Percentiles rank a stretch among this genome's conserved stretches.
Evolutionary conservation across 2,797 vertebrate genomes (phyloP).

Genomic region (Nannoperca obscura): DNA sequence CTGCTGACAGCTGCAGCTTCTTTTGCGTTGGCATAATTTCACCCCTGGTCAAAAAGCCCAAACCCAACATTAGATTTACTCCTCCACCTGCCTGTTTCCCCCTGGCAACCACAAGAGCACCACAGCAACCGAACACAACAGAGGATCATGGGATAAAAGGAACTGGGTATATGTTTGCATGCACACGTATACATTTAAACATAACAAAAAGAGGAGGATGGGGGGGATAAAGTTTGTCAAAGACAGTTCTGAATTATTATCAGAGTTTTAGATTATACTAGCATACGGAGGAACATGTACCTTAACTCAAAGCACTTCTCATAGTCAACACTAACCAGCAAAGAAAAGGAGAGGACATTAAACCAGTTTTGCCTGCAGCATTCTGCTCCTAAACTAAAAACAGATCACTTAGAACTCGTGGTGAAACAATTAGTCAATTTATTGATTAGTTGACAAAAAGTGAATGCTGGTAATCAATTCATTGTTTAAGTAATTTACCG

Average conservation of each 20-base stretch:
- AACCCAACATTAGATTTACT: conserved; percentile 55
- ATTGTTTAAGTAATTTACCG: neutral
- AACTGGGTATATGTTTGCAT: neutral
- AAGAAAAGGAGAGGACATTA: neutral
- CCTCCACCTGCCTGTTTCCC: conserved; percentile 65
- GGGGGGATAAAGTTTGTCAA: neutral
- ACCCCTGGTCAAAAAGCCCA: conserved; percentile 54
- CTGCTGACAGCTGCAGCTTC: conserved; percentile 50
- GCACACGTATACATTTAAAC: conserved; percentile 6
- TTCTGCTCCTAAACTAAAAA: neutral
- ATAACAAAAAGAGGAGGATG: neutral
- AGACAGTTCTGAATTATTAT: neutral
- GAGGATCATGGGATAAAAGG: conserved; percentile 27
- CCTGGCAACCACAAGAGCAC: conserved; percentile 50
- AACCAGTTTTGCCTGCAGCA: neutral
- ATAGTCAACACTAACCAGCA: neutral
- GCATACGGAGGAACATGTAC: neutral
- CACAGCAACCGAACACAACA: conserved; percentile 65
- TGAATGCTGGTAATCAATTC: neutral
- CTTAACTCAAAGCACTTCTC: neutral
- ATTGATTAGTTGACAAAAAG: neutral
- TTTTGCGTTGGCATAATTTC: conserved; percentile 52
- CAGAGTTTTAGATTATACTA: neutral
- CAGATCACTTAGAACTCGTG: neutral
- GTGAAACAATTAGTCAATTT: neutral